Conservation (phyloP, 2,113 vertebrate genomes). For the Falco punctatus region DNA sequence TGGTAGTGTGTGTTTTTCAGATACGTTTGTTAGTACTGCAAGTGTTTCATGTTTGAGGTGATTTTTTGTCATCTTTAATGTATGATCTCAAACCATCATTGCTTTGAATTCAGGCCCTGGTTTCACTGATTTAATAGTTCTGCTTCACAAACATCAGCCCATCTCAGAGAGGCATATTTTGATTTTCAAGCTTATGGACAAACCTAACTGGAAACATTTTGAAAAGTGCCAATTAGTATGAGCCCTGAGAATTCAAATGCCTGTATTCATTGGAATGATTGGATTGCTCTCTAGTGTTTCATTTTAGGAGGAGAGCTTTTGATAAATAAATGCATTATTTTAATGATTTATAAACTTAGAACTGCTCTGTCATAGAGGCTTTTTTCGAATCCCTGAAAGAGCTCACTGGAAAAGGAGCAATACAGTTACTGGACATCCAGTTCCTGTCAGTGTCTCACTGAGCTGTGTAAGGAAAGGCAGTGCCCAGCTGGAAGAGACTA, state of each 20-base stretch:
- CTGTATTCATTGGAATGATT: neutral
- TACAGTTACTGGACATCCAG: neutral
- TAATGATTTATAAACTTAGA: conserved; percentile 35
- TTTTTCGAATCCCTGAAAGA: neutral
- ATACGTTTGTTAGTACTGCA: neutral
- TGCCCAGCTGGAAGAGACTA: neutral
- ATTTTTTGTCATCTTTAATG: conserved; percentile 54
- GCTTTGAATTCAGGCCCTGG: conserved; percentile 44
- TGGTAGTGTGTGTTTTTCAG: conserved; percentile 62
- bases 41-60: conserved; percentile 36
- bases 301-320: conserved; percentile 28
- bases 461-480: neutral
- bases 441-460: neutral
- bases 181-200: conserved; percentile 42
- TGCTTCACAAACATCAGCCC: conserved; percentile 46
- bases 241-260: conserved; percentile 18
- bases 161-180: conserved; percentile 20
- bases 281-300: conserved; percentile 45
- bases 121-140: conserved; percentile 22
- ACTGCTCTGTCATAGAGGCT: neutral
- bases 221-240: conserved; percentile 32
- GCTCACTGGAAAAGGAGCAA: neutral
- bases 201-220: conserved; percentile 42
- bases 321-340: conserved; percentile 53
- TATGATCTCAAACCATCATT: conserved; percentile 22